phyloP scores from a whole-genome alignment of 35 echinoderm and acorn worm genomes.

The Lytechinus pictus region DNA sequence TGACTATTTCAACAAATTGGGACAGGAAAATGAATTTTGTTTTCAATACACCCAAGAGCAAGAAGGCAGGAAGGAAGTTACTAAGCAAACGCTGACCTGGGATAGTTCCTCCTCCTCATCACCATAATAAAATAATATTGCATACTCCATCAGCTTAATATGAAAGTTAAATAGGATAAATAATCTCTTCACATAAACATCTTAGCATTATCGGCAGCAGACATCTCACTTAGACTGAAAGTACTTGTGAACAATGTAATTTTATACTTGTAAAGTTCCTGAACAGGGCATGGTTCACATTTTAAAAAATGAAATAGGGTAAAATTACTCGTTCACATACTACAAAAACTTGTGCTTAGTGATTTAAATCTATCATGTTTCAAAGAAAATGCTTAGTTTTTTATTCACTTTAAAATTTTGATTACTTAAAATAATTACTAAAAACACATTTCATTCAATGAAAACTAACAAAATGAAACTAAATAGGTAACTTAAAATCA shows the following conservation, averaged over 20 bases:
- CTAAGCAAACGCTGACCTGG: not conserved
- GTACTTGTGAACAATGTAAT: not conserved
- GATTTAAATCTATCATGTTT: no score
- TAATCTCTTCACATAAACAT: not conserved
- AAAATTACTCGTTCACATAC: no score
- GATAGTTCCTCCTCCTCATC: constrained; percentile 4
- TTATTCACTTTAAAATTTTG: no score
- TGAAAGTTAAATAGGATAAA: not conserved
- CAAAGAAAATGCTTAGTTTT: no score
- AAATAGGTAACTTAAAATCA: no score
- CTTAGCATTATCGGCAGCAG: not conserved
- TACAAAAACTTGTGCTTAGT: no score
- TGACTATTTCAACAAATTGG: not conserved
- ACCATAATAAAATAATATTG: not conserved
- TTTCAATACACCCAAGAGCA: not conserved
- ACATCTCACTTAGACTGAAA: not conserved
- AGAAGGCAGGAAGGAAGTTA: not conserved
- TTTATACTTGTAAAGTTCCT: not conserved
- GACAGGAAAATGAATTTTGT: not conserved
- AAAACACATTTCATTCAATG: no score
- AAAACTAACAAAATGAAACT: no score
- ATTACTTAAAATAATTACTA: no score
- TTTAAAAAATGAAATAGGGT: not conserved
- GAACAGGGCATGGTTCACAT: not conserved
- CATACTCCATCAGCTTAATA: not conserved